A percentile compares a stretch with the other conserved stretches of the same genome.
These are phyloP conservation scores for Cardiocondyla obscurior DNA, from an alignment of 1,140 invertebrate species.

Conservation along the genomic window DNA sequence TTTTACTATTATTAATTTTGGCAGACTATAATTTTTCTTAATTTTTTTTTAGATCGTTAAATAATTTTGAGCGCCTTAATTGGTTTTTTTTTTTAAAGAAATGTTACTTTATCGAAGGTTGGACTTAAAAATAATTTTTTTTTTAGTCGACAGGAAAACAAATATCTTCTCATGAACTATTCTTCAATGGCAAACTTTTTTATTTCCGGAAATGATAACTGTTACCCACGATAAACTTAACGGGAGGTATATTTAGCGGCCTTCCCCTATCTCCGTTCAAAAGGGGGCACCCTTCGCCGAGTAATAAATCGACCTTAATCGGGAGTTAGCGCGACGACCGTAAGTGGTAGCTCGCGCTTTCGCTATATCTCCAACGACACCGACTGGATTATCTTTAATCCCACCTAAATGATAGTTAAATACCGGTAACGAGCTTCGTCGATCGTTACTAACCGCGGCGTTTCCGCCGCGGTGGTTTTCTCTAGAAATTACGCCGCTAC, in stretches of 20 bases:
- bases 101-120: neutral
- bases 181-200: neutral
- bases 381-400: constrained; percentile 68
- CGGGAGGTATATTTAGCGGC: constrained; percentile 16
- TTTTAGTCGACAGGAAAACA: neutral
- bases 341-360: constrained; percentile 53
- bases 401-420: constrained; percentile 70
- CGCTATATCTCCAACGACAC: constrained; percentile 42
- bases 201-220: constrained; percentile 10
- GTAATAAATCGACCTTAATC: constrained; percentile 73
- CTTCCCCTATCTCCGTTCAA: constrained; percentile 16
- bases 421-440: constrained; percentile 49
- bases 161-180: neutral
- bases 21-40: too few relatives aligned
- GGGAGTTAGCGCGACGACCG: constrained; percentile 59
- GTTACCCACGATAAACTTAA: neutral
- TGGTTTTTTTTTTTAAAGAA: neutral
- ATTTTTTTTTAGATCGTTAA: too few relatives aligned
- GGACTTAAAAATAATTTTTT: too few relatives aligned
- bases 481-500: constrained; percentile 41
- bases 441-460: constrained; percentile 38
- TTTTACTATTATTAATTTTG: too few relatives aligned
- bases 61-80: too few relatives aligned
- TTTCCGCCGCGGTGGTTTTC: constrained; percentile 15
- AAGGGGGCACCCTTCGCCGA: neutral